Evolutionary conservation across 2,797 vertebrate species (phyloP), one percentile per base, ranked within the genome.

Genomic region (Chiroxiphia lanceolata): DNA sequence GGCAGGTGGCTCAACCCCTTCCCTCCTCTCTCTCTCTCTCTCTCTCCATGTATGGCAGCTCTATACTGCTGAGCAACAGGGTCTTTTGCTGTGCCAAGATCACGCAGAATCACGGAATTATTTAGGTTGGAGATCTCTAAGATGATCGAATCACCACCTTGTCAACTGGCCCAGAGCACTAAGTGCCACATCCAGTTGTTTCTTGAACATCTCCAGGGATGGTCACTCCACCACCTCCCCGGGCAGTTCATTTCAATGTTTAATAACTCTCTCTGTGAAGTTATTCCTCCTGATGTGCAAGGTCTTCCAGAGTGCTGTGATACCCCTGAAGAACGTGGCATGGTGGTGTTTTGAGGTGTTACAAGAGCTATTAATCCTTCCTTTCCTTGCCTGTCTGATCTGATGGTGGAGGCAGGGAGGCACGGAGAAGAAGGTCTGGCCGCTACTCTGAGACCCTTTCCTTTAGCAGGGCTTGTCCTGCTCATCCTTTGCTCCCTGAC

Each of bases 101-200:
- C 75, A 48, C 67, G 67, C 38, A 34, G 72, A 38, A 13, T 51
- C 44, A 29, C 33, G 44, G 78, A 38, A 19, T 38, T 48, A 17
- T 0, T 14, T 33, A 60, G 67, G 60, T 0, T 36, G 53, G 67
- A 65, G 40, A 36, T 18, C 40, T 53, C 45, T 47, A 60, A 79
- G 34, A 36, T 60, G 45, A 65, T 45, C 0, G 0, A 72, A 40
- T 79, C 81, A 72, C 13, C 53, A 59, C 45, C 65, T 47, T 65
- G 80, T 42, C 74, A 67, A 48, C 31, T 11, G 60, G 53, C 59
- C 21, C 74, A 65, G 0, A 34, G 81, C 67, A 33, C 31, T 11
- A 1, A 72, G n/a, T 78, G 59, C 38, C 19, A 60, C 2, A 0
- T 79, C 34, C 53, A 74, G 34, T 23, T 3, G 0, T 13, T 54